Evolutionary conservation across 1,140 invertebrate genomes (phyloP), one percentile per base, ranked within the genome.

Genomic region (Radopholus similis): DNA sequence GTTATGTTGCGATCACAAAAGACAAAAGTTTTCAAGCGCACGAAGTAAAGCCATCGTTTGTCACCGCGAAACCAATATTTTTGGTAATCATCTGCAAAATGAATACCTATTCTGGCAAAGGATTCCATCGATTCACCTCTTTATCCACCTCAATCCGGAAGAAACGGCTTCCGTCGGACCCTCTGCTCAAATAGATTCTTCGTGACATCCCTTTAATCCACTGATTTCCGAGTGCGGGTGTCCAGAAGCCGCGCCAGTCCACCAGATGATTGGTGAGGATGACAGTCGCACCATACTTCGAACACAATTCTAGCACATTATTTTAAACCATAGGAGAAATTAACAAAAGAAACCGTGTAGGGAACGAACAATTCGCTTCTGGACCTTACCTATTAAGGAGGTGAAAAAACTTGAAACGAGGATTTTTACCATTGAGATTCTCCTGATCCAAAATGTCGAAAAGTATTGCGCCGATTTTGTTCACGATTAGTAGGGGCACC

Each of bases 391-490:
- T 40, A 26, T 62, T 21, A 9, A 47, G 44, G n/a, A 21, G 21
- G 32, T 15, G 23, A 3, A 21, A 44, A 3, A 26, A 8, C n/a
- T 21, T 8, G 18, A 6, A n/a, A 44, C 26, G 18, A 18, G 44
- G 34, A 34, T 6, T 23, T 15, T 57, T 4, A 58, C 56, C 56
- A 8, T 58, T 18, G 37, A 18, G 28, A 6, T 58, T 58, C 26
- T 58, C 34, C 4, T 58, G 26, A 9, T 23, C 32, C 5, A 23
- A 28, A 60, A 47, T 23, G 30, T 60, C 37, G 47, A 47, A 40
- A n/a, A 60, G 47, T 21, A 60, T 60, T 26, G 58, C 40, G 11
- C 58, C 58, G 42, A 60, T 40, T 60, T 60, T 60, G 30, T 60
- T 60, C 2, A 60, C 47, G 42, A 60, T 26, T n/a, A 60, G 37